Evolutionary conservation across 1,140 invertebrate genomes (phyloP).

Genomic region (Drosophila rhopaloa): DNA sequence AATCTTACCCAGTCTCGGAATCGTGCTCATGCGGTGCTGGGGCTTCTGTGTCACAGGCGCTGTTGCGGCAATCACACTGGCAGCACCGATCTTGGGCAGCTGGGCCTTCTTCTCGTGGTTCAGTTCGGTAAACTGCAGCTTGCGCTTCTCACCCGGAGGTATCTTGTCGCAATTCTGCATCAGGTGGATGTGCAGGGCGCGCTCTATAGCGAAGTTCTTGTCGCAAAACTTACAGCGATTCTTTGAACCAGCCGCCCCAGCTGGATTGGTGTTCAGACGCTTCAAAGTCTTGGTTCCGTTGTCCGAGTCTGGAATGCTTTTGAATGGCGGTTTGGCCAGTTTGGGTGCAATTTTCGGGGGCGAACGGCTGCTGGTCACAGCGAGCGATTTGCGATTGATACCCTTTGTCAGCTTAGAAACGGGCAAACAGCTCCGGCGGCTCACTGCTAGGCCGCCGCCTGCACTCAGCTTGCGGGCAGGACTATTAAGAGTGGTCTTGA

Average conservation of each 20-base stretch:
- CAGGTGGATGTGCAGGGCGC: conserved; percentile 74
- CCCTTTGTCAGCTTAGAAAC: conserved; percentile 2
- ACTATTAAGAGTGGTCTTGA: conserved; percentile 78
- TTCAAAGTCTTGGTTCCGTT: conserved; percentile 31
- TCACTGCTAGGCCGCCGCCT: background rate
- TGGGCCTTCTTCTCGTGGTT: conserved; percentile 75
- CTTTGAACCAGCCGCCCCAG: conserved; percentile 4
- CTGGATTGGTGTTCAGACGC: conserved; percentile 10
- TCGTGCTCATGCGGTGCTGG: conserved; percentile 14
- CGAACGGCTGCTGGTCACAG: background rate
- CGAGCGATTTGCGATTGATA: background rate
- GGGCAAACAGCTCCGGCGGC: conserved; percentile 57
- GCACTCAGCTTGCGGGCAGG: conserved; percentile 68
- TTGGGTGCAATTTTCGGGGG: conserved; percentile 1
- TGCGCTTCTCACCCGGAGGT: conserved; percentile 72
- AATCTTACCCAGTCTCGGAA: conserved; percentile 26
- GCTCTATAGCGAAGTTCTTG: conserved; percentile 73
- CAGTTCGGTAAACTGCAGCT: conserved; percentile 69
- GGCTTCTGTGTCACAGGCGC: conserved; percentile 1
- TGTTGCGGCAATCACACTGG: background rate
- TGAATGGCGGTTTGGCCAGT: background rate
- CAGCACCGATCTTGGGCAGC: conserved; percentile 51
- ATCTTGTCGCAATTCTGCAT: conserved; percentile 78
- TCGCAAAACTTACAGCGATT: conserved; percentile 76
- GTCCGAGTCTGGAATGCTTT: background rate